phyloP scores from a whole-genome alignment of 2,888 invertebrate species.

The Zelleria hepariella region DNA sequence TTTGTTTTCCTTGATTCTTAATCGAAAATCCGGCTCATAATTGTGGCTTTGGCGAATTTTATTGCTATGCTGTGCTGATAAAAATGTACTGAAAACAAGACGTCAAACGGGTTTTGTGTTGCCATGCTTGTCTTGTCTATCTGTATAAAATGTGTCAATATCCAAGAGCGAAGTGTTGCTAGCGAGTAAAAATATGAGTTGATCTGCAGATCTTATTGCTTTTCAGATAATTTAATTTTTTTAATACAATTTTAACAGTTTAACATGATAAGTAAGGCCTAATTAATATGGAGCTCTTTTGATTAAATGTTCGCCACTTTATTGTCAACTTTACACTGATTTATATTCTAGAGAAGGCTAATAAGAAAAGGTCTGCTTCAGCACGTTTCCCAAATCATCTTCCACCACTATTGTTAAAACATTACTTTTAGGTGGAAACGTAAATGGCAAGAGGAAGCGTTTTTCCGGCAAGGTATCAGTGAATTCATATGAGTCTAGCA shows the following conservation, averaged over 20 bases:
- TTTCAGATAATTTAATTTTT: neutral
- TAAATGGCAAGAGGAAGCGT: constrained; percentile 70
- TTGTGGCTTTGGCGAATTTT: neutral
- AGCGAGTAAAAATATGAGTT: neutral
- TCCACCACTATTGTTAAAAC: constrained; percentile 75
- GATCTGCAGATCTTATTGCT: too few relatives aligned
- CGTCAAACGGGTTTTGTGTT: neutral
- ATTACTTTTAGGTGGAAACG: constrained; percentile 59
- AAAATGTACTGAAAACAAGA: neutral
- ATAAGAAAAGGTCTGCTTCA: constrained; percentile 75
- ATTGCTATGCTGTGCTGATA: neutral
- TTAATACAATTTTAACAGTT: neutral
- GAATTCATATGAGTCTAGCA: constrained; percentile 76
- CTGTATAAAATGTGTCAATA: neutral
- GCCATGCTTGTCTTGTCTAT: too few relatives aligned
- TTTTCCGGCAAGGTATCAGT: constrained; percentile 70
- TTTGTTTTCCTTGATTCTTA: neutral
- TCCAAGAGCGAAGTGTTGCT: neutral
- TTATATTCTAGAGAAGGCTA: constrained; percentile 17
- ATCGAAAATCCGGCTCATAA: neutral
- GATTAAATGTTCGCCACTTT: constrained; percentile 32
- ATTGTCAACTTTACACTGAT: constrained; percentile 47
- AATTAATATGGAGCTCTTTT: neutral
- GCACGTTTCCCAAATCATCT: constrained; percentile 77
- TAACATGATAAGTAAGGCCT: neutral